These are phyloP conservation scores for Sisyra terminalis DNA, from an alignment of 2,888 invertebrate genomes.

Conservation along the genomic window DNA sequence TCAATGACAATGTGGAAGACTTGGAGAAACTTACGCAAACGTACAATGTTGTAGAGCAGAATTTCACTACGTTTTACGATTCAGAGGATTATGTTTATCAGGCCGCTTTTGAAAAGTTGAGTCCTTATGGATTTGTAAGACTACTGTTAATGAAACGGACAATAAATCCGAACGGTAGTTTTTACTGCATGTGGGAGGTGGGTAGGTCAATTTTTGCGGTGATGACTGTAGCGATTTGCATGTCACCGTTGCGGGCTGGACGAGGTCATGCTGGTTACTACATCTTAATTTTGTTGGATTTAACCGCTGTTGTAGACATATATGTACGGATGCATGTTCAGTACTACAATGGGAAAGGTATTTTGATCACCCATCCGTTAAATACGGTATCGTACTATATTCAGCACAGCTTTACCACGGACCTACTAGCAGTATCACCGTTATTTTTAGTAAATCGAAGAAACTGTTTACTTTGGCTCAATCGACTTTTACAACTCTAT, in stretches of 20 bases:
- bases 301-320: conserved; percentile 8
- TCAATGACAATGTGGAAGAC: no score
- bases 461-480: conserved; percentile 7
- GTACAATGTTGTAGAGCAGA: no score
- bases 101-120: no score
- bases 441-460: no score
- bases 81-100: no score
- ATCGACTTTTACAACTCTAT: conserved; percentile 13
- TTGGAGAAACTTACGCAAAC: no score
- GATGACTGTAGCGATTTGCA: no score
- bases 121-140: not conserved
- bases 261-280: no score
- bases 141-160: not conserved
- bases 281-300: no score
- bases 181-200: not conserved
- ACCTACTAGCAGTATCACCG: conserved; percentile 12
- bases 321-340: conserved; percentile 15
- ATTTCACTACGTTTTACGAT: no score
- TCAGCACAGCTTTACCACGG: conserved; percentile 12
- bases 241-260: no score
- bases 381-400: conserved; percentile 15
- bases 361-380: conserved; percentile 14
- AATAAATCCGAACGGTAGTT: conserved; percentile 1
- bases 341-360: conserved; percentile 15
- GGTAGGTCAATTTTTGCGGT: not conserved